Evolutionary conservation across 2,797 vertebrate genomes (phyloP).

Genomic region (Dermochelys coriacea): DNA sequence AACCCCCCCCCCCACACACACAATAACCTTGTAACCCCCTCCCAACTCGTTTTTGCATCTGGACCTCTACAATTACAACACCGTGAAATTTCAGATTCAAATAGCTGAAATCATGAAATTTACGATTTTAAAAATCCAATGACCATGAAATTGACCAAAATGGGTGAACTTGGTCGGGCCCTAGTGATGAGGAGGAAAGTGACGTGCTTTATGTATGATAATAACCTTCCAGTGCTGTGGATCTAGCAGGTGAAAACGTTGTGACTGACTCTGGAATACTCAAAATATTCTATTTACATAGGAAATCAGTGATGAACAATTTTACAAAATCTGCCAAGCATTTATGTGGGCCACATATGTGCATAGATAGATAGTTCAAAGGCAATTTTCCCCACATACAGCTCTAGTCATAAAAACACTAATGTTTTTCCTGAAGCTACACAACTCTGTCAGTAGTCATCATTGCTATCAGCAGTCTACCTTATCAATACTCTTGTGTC

Average conservation of each 20-base stretch:
- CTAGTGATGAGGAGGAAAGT: not conserved
- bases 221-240: not conserved
- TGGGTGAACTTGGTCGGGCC: no score
- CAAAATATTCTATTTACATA: constrained; percentile 12
- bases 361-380: not conserved
- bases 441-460: constrained; percentile 40
- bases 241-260: not conserved
- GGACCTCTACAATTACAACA: no score
- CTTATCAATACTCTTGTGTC: constrained; percentile 58
- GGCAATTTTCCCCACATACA: not conserved
- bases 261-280: not conserved
- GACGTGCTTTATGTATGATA: not conserved
- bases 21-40: no score
- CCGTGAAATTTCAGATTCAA: no score
- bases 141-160: no score
- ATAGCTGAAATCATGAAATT: no score
- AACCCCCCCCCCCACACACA: no score
- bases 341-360: not conserved
- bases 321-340: not conserved
- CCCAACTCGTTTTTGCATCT: no score
- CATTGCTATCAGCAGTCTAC: constrained; percentile 46
- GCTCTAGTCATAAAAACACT: constrained; percentile 42
- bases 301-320: not conserved
- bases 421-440: constrained; percentile 41
- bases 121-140: no score